Conservation (phyloP, 1,140 invertebrate species). For the Orussus abietinus region DNA sequence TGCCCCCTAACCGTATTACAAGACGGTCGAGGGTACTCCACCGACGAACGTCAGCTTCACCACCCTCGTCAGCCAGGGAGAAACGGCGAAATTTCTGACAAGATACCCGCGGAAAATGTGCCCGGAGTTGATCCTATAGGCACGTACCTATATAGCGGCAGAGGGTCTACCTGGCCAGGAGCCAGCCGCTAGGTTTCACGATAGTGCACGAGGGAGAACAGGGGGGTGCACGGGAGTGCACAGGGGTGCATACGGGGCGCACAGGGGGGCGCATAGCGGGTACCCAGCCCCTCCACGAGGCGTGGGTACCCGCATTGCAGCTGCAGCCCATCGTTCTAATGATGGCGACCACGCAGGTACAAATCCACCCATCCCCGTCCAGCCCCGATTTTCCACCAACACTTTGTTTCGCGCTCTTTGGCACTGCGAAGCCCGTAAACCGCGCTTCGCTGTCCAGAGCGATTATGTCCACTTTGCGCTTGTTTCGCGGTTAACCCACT, state of each 20-base stretch:
- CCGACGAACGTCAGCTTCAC: too few species aligned
- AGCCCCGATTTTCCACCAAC: constrained; percentile 33
- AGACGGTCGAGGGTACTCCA: too few species aligned
- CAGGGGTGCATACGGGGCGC: constrained; percentile 16
- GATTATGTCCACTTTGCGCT: constrained; percentile 12
- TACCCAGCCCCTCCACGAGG: constrained; percentile 22
- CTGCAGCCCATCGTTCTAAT: constrained; percentile 44
- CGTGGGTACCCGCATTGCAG: constrained; percentile 47
- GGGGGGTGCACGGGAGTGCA: constrained; percentile 19
- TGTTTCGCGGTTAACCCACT: constrained; percentile 28
- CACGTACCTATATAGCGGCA: constrained; percentile 19
- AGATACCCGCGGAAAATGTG: too few species aligned
- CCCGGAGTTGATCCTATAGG: constrained; percentile 14
- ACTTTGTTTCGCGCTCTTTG: constrained; percentile 26
- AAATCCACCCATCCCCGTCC: constrained; percentile 25
- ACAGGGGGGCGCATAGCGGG: constrained; percentile 6
- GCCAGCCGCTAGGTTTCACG: constrained; percentile 33
- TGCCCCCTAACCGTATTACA: too few species aligned
- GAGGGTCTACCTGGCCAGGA: constrained; percentile 40
- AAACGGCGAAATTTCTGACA: too few species aligned
- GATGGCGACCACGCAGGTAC: constrained; percentile 42
- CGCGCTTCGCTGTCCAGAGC: constrained; percentile 17
- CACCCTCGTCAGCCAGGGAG: too few species aligned
- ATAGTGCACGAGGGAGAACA: background rate
- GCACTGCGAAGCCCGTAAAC: constrained; percentile 11